Conservation (phyloP, 2,797 vertebrate species). For the Mormyrus hasselquistii region DNA sequence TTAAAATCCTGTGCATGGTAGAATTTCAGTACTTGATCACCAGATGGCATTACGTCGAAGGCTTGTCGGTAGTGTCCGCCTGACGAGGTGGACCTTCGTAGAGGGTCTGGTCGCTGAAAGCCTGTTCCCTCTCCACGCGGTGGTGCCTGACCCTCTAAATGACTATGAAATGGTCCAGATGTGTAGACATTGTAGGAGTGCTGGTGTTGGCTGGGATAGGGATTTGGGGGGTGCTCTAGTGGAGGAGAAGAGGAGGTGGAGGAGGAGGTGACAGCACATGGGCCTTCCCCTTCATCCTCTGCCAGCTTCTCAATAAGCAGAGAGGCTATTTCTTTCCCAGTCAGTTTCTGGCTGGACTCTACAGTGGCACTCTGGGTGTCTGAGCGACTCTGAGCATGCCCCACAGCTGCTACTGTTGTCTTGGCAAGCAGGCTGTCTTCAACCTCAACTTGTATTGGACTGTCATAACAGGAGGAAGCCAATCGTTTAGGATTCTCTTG, state of each 20-base stretch:
- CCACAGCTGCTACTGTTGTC: slow-evolving; percentile 1
- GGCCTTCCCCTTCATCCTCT: slow-evolving; percentile 42
- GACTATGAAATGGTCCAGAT: slow-evolving; percentile 32
- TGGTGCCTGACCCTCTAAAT: background rate
- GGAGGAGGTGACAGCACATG: slow-evolving; percentile 28
- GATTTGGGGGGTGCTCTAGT: slow-evolving; percentile 42
- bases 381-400: slow-evolving; percentile 41
- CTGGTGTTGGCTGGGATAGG: slow-evolving; percentile 36
- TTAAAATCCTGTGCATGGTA: slow-evolving; percentile 45
- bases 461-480: background rate
- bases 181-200: slow-evolving; percentile 45
- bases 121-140: background rate
- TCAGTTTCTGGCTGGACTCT: slow-evolving; percentile 23
- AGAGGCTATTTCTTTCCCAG: slow-evolving; percentile 48
- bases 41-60: slow-evolving; percentile 50
- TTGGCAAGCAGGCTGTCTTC: background rate
- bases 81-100: slow-evolving; percentile 38
- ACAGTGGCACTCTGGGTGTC: slow-evolving; percentile 38
- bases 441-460: slow-evolving; percentile 10
- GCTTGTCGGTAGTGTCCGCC: slow-evolving; percentile 49
- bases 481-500: slow-evolving; percentile 20
- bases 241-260: slow-evolving; percentile 38
- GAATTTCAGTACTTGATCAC: slow-evolving; percentile 50
- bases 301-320: slow-evolving; percentile 46
- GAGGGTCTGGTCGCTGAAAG: slow-evolving; percentile 42